Evolutionary conservation across 2,113 vertebrate genomes (phyloP), one percentile per base, ranked within the genome.

Genomic region (Muscicapa adusta): DNA sequence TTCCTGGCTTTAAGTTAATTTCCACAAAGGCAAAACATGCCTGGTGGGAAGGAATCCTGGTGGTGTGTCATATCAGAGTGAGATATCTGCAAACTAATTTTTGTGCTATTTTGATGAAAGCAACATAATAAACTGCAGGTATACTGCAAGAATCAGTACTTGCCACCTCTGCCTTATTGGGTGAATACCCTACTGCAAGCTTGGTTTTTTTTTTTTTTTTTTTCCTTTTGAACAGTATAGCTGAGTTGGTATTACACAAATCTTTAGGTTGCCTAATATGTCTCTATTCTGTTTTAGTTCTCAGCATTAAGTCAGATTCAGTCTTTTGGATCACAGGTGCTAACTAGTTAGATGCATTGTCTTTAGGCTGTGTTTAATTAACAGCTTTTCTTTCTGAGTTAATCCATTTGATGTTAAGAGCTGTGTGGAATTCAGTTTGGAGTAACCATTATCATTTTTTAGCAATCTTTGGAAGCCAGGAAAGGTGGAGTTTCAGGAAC

Each of bases 1-100:
- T 93, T 93, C 38, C 84, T 84, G 75, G 54, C 36, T 93, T 84
- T 36, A 75, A 77, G n/a, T 81, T 88, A 93, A 78, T 91, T 94
- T 94, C 54, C 36, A 54, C 70, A 42, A 57, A 87, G 61, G 47
- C 70, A 84, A 91, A 94, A 92, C 43, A 66, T 42, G 12, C 26
- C 22, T 78, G 43, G 43, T 88, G 76, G 67, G 86, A 93, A 86
- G 63, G 74, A 94, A 94, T 57, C 62, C n/a, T 71, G 36, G 56
- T n/a, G 65, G 51, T 79, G 25, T 89, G 56, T 85, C 1, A 0
- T 63, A 47, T 43, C 1, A 4, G 58, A 76, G 34, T 15, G 50
- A 60, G 34, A 47, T 91, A 47, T 43, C 63, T 83, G 74, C 71
- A 76, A 10, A 57, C 24, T 34, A 23, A 6, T 66, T 91, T 66